A percentile compares a stretch with the other conserved stretches of the same genome.
These are phyloP conservation scores for Drosophila antonietae DNA, from an alignment of 2,888 invertebrate species.

Conservation along the genomic window DNA sequence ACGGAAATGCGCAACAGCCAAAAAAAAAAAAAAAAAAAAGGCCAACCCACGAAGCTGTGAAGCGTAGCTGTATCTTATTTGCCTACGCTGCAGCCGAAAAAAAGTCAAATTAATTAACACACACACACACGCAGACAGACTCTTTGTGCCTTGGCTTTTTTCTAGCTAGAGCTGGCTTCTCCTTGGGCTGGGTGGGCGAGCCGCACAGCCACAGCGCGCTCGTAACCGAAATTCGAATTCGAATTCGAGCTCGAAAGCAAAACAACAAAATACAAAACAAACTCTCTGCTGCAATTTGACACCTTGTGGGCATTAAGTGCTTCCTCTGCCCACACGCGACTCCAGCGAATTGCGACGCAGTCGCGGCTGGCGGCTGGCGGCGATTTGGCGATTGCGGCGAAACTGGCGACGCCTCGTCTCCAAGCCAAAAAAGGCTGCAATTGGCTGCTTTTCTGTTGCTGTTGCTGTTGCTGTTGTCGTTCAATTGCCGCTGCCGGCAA, in stretches of 20 bases:
- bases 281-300: slow-evolving; percentile 79
- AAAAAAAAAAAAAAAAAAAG: slow-evolving; percentile 19
- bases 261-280: not conserved
- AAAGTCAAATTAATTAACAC: slow-evolving; percentile 70
- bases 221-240: slow-evolving; percentile 15
- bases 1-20: slow-evolving; percentile 61
- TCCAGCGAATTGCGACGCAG: slow-evolving; percentile 29
- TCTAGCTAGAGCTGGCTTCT: slow-evolving; percentile 48
- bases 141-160: slow-evolving; percentile 37
- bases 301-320: slow-evolving; percentile 84
- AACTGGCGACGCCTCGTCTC: slow-evolving; percentile 74
- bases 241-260: slow-evolving; percentile 26
- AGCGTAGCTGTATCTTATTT: slow-evolving; percentile 73
- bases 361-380: slow-evolving; percentile 13
- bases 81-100: slow-evolving; percentile 63
- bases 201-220: not conserved
- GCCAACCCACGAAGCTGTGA: slow-evolving; percentile 66
- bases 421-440: slow-evolving; percentile 67
- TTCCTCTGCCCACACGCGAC: slow-evolving; percentile 82
- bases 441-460: slow-evolving; percentile 42
- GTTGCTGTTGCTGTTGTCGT: slow-evolving; percentile 15
- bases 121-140: slow-evolving; percentile 46
- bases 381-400: slow-evolving; percentile 37
- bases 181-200: slow-evolving; percentile 43
- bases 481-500: slow-evolving; percentile 51